These are phyloP conservation scores for Notodonta dromedarius DNA, from an alignment of 2,888 invertebrate species.

Conservation along the genomic window DNA sequence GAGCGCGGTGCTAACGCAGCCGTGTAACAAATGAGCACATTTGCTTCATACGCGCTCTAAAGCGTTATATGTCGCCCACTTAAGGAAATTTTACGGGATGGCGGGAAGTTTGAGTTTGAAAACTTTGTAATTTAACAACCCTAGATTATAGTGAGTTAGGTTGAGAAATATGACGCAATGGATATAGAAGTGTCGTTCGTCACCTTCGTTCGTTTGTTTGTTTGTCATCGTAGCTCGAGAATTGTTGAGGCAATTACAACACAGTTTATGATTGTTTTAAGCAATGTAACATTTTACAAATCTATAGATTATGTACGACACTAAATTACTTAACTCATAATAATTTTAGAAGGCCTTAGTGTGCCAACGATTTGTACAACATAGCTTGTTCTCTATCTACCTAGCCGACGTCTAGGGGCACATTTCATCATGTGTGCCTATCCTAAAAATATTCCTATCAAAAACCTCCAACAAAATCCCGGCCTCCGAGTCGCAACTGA, in stretches of 20 bases:
- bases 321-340: no score
- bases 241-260: no score
- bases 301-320: no score
- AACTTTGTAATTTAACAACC: not conserved
- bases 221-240: no score
- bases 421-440: not conserved
- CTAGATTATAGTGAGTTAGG: no score
- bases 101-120: not conserved
- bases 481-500: not conserved
- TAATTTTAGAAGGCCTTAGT: no score
- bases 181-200: no score
- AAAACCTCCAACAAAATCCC: not conserved
- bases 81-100: not conserved
- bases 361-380: no score
- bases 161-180: no score
- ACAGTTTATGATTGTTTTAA: no score
- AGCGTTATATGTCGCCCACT: not conserved
- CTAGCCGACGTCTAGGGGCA: not conserved
- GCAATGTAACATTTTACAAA: no score
- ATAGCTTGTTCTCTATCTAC: not conserved
- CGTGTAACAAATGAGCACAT: slow-evolving; percentile 75
- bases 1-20: slow-evolving; percentile 60
- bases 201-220: no score
- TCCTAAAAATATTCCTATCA: not conserved
- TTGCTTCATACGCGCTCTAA: slow-evolving; percentile 47